Base-by-base conservation (phyloP, 2,113 vertebrate genomes). In the Myotis davidii region DNA sequence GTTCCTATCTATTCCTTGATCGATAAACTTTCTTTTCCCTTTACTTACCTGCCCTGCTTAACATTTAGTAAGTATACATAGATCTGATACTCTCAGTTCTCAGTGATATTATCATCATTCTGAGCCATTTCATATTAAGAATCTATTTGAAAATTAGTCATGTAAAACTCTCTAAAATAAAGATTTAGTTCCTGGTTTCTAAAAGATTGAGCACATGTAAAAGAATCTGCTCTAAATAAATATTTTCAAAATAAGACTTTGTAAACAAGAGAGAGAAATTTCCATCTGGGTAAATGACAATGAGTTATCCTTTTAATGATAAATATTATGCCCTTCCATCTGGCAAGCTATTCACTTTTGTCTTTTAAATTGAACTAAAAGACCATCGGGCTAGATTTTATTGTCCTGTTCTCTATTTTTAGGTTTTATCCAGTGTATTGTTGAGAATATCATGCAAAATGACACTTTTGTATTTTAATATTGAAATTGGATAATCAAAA, bases 251-350 rank as follows among this genome's bases (percentile, higher is more conserved):
- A 67, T 29, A 95, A 86, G 74, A 42, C 67, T 65, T 59, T 64
- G 45, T 77, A 92, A 96, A 88, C 81, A 92, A 88, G 64, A 91
- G 86, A 93, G 88, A 69, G 65, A 93, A 91, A 64, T 79, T 86
- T 94, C 42, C 74, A 88, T 70, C 64, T 88, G 48, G 48, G 61
- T 78, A 78, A 97, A 83, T 88, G 54, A 95, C 25, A 77, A 94
- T 94, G n/a, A 81, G 95, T 85, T 91, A 82, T 39, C n/a, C 48
- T 39, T 97, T 85, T 95, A 94, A 76, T 88, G 65, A 81, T 90
- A 45, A 73, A 59, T 90, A 37, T 67, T 93, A 90, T 34, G 77
- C 16, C 79, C 50, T 74, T 95, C 82, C 91, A 72, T 90, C 76
- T 94, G 77, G 76, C 25, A 90, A 96, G n/a, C 79, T 94, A 85